These are phyloP conservation scores for Leucophenga maculata DNA, from an alignment of 2,888 invertebrate genomes.

Conservation along the genomic window DNA sequence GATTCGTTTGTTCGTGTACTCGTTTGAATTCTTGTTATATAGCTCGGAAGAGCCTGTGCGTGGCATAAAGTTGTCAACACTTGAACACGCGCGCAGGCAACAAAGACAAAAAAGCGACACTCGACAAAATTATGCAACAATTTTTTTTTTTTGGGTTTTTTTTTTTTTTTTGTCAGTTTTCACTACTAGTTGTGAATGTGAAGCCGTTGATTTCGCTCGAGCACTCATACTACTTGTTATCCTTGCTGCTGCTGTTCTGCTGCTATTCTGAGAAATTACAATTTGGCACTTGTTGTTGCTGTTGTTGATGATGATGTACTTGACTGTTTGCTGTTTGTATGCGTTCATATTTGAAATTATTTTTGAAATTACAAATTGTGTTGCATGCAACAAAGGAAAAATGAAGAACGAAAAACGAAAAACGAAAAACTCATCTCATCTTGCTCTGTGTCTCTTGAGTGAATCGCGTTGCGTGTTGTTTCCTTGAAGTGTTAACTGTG, in stretches of 20 bases:
- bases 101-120: slow-evolving; percentile 45
- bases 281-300: slow-evolving; percentile 20
- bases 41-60: slow-evolving; percentile 30
- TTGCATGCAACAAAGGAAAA: too few relatives aligned
- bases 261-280: slow-evolving; percentile 14
- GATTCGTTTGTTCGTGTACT: slow-evolving; percentile 25
- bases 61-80: slow-evolving; percentile 55
- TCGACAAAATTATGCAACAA: slow-evolving; percentile 60
- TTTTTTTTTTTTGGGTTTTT: slow-evolving; percentile 37
- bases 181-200: too few relatives aligned
- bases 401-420: too few relatives aligned
- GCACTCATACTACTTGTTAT: background rate
- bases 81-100: slow-evolving; percentile 58
- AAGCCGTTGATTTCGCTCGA: too few relatives aligned
- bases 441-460: background rate
- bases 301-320: slow-evolving; percentile 5
- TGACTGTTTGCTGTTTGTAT: slow-evolving; percentile 11
- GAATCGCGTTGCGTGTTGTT: slow-evolving; percentile 11
- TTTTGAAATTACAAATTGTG: slow-evolving; percentile 14
- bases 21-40: slow-evolving; percentile 12
- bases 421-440: background rate
- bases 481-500: slow-evolving; percentile 26
- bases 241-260: slow-evolving; percentile 14
- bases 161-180: background rate
- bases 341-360: slow-evolving; percentile 23